Conservation (phyloP, 2,888 invertebrate genomes). For the Cryptocheilus praepositus region DNA sequence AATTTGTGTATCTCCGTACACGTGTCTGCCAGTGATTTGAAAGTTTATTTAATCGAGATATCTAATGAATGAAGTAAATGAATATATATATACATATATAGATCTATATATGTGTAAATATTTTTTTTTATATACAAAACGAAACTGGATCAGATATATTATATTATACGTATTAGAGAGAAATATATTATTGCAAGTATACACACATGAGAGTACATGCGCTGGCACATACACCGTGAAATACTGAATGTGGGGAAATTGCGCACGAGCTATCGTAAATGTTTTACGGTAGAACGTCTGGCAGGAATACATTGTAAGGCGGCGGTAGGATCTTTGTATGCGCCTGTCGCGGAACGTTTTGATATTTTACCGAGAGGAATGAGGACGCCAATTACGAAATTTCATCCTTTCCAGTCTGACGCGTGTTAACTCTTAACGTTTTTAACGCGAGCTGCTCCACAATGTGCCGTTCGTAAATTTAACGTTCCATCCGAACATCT, state of each 20-base stretch:
- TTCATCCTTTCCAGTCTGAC: too few relatives aligned
- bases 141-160: conserved; percentile 31
- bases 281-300: conserved; percentile 1
- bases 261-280: too few relatives aligned
- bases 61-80: conserved; percentile 31
- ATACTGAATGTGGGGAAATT: too few relatives aligned
- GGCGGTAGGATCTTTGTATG: background rate
- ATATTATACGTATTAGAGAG: conserved; percentile 18
- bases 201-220: conserved; percentile 24
- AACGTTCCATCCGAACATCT: too few relatives aligned
- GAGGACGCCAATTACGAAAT: too few relatives aligned
- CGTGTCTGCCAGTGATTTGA: conserved; percentile 72
- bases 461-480: too few relatives aligned
- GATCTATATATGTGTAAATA: conserved; percentile 49
- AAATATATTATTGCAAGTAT: conserved; percentile 24
- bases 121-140: conserved; percentile 46
- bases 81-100: conserved; percentile 36
- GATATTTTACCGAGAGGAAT: too few relatives aligned
- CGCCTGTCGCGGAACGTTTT: conserved; percentile 2
- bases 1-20: conserved; percentile 41
- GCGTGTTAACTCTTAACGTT: too few relatives aligned
- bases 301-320: conserved; percentile 1
- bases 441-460: too few relatives aligned
- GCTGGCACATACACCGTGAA: conserved; percentile 34
- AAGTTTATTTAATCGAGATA: conserved; percentile 38